Base-by-base conservation (phyloP, 2,888 invertebrate species). In the Parthenolecanium corni region DNA sequence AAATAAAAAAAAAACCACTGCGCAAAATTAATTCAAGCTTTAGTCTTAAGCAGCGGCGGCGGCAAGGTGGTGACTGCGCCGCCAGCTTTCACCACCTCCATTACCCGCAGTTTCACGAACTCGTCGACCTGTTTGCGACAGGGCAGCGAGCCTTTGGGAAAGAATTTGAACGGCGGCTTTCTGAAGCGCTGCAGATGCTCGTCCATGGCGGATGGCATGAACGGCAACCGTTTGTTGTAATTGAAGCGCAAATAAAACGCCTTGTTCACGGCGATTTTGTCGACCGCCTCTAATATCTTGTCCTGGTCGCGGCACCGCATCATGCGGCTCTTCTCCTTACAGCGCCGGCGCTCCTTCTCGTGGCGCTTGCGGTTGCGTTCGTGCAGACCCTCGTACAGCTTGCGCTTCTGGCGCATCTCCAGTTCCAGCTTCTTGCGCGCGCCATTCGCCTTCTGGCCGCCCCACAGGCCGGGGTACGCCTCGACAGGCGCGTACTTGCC, bases 51-150 rank as follows among this genome's bases (percentile, higher is more conserved):
- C 12, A 11, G 12, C 38, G 12, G 9, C 12, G 9, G 38, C 9
- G 9, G 9, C 38, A 12, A n/a, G n/a, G n/a, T n/a, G 12, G 9
- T 38, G 9, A 12, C n/a, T n/a, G n/a, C n/a, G n/a, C n/a, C n/a
- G n/a, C n/a, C n/a, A n/a, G n/a, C n/a, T n/a, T n/a, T 20, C 12
- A 14, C 21, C 31, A 31, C 36, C 11, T 54, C 54, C 2, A 20
- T 25, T 16, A 57, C 47, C 1, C 57, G 57, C 44, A 57, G 44
- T 46, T 57, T 57, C n/a, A 46, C 57, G 24, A 57, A 57, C 46
- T 57, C 57, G 57, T 57, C 57, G 9, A 57, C 44, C 23, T 23
- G 46, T 46, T 57, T 57, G 0, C 14, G 16, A 31, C 57, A 57
- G 14, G 23, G 18, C 20, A 18, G 24, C 12, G 18, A 6, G 11